Evolutionary conservation across 2,888 invertebrate genomes (phyloP).

Genomic region (Habrosyne pyritoides): DNA sequence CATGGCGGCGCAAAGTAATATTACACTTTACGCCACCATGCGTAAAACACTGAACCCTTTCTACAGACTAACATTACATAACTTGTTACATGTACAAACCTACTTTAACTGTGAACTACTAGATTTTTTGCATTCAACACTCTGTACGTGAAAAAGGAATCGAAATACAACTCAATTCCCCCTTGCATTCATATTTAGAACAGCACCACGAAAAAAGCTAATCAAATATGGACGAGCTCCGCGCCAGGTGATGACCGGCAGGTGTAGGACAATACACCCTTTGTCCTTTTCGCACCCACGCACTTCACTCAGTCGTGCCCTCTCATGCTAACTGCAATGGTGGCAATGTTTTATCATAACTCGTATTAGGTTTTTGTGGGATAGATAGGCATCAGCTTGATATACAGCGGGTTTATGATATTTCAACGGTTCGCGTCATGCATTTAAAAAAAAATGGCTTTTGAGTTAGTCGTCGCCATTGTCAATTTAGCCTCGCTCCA

Average conservation of each 20-base stretch:
- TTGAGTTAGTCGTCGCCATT: constrained; percentile 54
- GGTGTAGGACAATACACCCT: constrained; percentile 67
- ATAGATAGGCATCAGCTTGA: constrained; percentile 60
- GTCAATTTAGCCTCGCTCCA: constrained; percentile 56
- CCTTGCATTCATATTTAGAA: constrained; percentile 60
- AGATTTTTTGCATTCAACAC: constrained; percentile 6
- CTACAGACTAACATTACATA: background rate
- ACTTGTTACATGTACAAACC: background rate
- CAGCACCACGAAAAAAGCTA: constrained; percentile 69
- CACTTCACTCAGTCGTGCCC: constrained; percentile 29
- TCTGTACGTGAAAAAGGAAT: constrained; percentile 22
- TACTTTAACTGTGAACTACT: background rate
- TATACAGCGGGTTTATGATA: constrained; percentile 59
- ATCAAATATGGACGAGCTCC: constrained; percentile 75
- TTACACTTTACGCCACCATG: constrained; percentile 8
- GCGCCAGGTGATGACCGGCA: constrained; percentile 74
- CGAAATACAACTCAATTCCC: constrained; percentile 41
- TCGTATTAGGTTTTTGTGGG: constrained; percentile 63
- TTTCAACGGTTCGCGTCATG: constrained; percentile 58
- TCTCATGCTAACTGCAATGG: constrained; percentile 53
- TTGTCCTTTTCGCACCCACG: constrained; percentile 58
- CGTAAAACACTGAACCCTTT: background rate
- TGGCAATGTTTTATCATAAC: constrained; percentile 48
- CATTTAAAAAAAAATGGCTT: constrained; percentile 68
- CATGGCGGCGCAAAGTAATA: constrained; percentile 10